Percentiles rank a stretch among this genome's conserved stretches.
Conservation (phyloP, 1,140 invertebrate genomes). For the Drosophila gunungcola region DNA sequence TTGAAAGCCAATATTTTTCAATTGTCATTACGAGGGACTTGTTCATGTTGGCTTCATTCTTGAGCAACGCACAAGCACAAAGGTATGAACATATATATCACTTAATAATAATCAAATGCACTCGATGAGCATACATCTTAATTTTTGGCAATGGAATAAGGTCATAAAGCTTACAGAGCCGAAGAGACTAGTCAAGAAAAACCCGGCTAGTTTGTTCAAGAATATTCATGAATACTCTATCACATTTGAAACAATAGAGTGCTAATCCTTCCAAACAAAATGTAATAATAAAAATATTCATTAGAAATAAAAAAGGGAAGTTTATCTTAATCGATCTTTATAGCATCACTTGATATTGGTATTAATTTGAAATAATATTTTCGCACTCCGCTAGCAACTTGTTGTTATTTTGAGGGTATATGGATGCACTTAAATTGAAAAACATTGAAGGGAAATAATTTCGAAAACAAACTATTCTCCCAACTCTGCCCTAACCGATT, state of each 20-base stretch:
- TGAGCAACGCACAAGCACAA: conserved; percentile 20
- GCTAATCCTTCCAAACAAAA: no score
- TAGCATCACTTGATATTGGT: background rate
- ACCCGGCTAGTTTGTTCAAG: background rate
- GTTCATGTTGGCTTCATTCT: conserved; percentile 28
- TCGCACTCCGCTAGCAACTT: background rate
- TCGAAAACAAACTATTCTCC: conserved; percentile 30
- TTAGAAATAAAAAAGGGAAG: no score
- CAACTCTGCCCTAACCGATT: conserved; percentile 6
- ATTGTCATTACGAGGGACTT: no score
- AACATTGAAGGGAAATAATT: conserved; percentile 14
- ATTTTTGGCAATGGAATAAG: conserved; percentile 56
- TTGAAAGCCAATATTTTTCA: conserved; percentile 50
- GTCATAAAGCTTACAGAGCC: conserved; percentile 16
- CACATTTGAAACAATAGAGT: no score
- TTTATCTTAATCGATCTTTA: no score
- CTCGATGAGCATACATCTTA: conserved; percentile 66
- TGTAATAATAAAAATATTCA: no score
- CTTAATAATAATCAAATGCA: conserved; percentile 77
- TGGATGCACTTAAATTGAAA: conserved; percentile 18
- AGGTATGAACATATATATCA: conserved; percentile 25
- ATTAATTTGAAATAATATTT: conserved; percentile 1
- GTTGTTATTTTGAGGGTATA: background rate
- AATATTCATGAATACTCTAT: conserved; percentile 4
- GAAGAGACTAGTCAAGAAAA: conserved; percentile 11